Conservation (phyloP, 2,888 invertebrate species). For the Pseudococcus viburni region DNA sequence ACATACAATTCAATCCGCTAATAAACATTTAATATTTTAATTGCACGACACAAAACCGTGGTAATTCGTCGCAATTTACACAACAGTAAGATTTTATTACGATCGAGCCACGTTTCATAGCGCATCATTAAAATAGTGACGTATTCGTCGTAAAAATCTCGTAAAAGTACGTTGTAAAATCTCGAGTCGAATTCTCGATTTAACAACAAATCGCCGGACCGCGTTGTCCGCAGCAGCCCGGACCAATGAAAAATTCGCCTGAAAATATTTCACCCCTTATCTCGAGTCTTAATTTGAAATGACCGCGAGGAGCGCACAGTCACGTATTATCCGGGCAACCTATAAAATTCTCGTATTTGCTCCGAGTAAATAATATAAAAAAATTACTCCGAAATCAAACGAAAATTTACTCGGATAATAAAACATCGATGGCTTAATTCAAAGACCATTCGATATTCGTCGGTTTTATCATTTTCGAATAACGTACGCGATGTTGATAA, state of each 20-base stretch:
- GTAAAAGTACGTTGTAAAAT: constrained; percentile 34
- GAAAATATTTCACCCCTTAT: neutral
- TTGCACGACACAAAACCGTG: neutral
- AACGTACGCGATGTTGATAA: neutral
- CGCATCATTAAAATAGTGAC: constrained; percentile 46
- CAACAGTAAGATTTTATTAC: neutral
- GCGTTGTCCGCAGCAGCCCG: neutral
- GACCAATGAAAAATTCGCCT: constrained; percentile 3
- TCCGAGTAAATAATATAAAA: neutral
- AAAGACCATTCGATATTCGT: neutral
- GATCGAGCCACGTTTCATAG: neutral
- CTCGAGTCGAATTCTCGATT: constrained; percentile 21
- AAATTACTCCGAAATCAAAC: constrained; percentile 29
- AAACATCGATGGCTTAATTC: constrained; percentile 22
- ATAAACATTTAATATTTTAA: constrained; percentile 38
- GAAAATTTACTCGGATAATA: constrained; percentile 18
- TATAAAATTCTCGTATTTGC: constrained; percentile 26
- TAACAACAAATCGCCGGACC: constrained; percentile 21
- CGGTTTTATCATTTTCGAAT: neutral
- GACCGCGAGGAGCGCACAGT: neutral
- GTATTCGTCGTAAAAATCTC: constrained; percentile 47
- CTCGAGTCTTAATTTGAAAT: neutral
- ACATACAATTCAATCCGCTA: neutral
- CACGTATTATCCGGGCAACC: neutral
- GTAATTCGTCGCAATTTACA: neutral